Evolutionary conservation across 2,888 invertebrate species (phyloP).

Genomic region (Troides aeacus): DNA sequence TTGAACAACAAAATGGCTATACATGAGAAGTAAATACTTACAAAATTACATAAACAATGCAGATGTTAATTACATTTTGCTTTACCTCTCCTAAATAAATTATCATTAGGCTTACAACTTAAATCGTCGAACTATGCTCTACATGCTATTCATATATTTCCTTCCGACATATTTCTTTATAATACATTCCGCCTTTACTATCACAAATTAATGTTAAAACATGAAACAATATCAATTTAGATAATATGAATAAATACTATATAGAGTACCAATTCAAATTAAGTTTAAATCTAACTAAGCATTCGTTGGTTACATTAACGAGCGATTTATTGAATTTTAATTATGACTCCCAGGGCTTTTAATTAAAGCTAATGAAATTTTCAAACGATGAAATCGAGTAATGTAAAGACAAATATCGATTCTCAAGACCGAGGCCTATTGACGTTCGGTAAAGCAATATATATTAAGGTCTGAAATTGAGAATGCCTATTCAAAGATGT

Average conservation of each 20-base stretch:
- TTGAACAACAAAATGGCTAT: background rate
- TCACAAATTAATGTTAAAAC: too few relatives aligned
- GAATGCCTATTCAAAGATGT: background rate
- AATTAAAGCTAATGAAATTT: slow-evolving; percentile 48
- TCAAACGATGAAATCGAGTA: slow-evolving; percentile 39
- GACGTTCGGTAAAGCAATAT: slow-evolving; percentile 34
- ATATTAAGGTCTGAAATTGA: slow-evolving; percentile 17
- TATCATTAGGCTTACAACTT: too few relatives aligned
- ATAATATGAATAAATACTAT: slow-evolving; percentile 38
- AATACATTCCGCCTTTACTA: too few relatives aligned
- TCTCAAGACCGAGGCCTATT: slow-evolving; percentile 32
- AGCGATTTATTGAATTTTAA: slow-evolving; percentile 48
- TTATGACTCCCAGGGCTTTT: slow-evolving; percentile 40
- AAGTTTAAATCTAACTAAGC: slow-evolving; percentile 34
- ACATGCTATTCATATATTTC: too few relatives aligned
- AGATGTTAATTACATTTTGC: background rate
- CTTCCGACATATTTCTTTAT: too few relatives aligned
- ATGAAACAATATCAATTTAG: slow-evolving; percentile 31
- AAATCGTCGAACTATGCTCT: too few relatives aligned
- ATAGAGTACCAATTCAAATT: slow-evolving; percentile 40
- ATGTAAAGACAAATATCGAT: slow-evolving; percentile 45
- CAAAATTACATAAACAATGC: background rate
- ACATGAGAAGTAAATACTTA: background rate
- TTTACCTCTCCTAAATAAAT: background rate
- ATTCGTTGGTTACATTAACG: slow-evolving; percentile 42